These are phyloP conservation scores for Anarhynchus alexandrinus DNA, from an alignment of 2,113 vertebrate species.

Conservation along the genomic window DNA sequence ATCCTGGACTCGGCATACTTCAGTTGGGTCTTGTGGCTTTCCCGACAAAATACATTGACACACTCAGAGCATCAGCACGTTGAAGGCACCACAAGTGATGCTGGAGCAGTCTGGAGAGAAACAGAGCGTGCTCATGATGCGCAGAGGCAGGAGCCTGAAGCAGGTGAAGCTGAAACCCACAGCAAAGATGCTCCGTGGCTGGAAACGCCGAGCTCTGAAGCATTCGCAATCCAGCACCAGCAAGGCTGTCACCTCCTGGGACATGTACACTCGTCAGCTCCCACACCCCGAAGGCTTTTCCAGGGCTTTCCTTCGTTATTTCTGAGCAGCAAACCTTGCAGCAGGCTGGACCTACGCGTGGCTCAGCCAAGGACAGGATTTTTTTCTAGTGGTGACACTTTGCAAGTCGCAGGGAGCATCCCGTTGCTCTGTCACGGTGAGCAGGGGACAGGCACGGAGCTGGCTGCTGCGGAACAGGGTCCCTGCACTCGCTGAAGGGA, in stretches of 20 bases:
- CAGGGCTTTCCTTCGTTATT: background rate
- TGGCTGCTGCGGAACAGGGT: background rate
- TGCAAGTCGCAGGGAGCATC: background rate
- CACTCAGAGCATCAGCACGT: background rate
- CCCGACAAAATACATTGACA: rapidly evolving
- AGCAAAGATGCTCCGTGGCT: background rate
- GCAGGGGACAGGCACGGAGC: rapidly evolving
- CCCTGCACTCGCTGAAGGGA: background rate
- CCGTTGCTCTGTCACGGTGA: background rate
- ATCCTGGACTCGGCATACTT: rapidly evolving
- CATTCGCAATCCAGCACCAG: background rate
- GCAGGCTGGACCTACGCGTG: rapidly evolving
- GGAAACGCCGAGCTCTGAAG: background rate
- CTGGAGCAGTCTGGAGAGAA: background rate
- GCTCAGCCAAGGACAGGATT: background rate
- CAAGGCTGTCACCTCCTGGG: background rate
- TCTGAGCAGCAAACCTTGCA: background rate
- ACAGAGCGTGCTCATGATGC: rapidly evolving
- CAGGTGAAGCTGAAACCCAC: background rate
- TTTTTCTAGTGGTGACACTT: background rate
- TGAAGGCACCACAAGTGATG: background rate
- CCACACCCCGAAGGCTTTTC: background rate
- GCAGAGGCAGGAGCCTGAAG: background rate
- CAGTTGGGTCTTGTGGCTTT: rapidly evolving
- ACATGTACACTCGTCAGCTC: rapidly evolving